Percentiles rank a stretch among this genome's conserved stretches.
Evolutionary conservation across 2,113 vertebrate species (phyloP).

Genomic region (Etheostoma cragini): DNA sequence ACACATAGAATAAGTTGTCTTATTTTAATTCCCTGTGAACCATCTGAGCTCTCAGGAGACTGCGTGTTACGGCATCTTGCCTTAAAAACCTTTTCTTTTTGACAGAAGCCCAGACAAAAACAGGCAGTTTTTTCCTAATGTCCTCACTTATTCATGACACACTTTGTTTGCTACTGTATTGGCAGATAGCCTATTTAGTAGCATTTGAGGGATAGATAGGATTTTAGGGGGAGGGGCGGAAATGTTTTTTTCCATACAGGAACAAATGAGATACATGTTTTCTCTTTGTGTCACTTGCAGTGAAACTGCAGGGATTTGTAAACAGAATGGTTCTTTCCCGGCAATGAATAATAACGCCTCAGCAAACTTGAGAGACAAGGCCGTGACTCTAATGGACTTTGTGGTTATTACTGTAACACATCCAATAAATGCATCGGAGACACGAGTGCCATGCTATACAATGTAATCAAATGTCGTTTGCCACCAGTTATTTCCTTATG

Average conservation of each 20-base stretch:
- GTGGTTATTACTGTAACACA: conserved; percentile 52
- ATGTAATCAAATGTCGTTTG: conserved; percentile 43
- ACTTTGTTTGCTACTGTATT: conserved; percentile 7
- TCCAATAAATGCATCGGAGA: conserved; percentile 43
- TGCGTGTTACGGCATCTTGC: conserved; percentile 13
- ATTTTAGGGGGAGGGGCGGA: too few species aligned
- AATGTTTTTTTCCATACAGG: background rate
- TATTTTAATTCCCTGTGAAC: conserved; percentile 36
- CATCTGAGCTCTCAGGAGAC: conserved; percentile 18
- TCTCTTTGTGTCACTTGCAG: background rate
- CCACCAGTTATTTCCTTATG: conserved; percentile 35
- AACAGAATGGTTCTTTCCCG: conserved; percentile 5
- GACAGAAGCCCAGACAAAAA: conserved; percentile 24
- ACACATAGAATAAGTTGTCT: conserved; percentile 37
- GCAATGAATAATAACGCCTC: conserved; percentile 26
- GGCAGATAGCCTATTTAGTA: conserved; percentile 11
- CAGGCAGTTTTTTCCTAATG: conserved; percentile 24
- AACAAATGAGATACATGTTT: background rate
- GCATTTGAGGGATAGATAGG: conserved; percentile 4
- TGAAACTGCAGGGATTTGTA: conserved; percentile 1
- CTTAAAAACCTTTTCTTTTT: background rate
- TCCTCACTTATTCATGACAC: conserved; percentile 32
- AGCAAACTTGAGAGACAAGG: conserved; percentile 51
- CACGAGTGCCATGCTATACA: conserved; percentile 2
- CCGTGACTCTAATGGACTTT: conserved; percentile 49